These are phyloP conservation scores for Conopomorpha cramerella DNA, from an alignment of 1,140 invertebrate genomes.

Conservation along the genomic window DNA sequence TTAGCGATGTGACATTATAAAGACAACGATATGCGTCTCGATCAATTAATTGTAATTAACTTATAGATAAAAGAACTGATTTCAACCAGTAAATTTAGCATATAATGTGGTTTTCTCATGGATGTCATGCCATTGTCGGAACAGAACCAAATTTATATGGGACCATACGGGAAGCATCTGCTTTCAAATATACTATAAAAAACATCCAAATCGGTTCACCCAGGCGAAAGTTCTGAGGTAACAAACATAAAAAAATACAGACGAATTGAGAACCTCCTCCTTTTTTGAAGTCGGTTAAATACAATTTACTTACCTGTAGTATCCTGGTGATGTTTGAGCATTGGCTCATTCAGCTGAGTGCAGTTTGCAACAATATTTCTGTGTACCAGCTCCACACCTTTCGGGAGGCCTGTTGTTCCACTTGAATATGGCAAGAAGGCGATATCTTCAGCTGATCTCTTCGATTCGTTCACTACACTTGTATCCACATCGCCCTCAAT, in stretches of 20 bases:
- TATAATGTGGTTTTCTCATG: too few relatives aligned
- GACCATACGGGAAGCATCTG: too few relatives aligned
- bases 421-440: conserved; percentile 73
- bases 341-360: conserved; percentile 34
- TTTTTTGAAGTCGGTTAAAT: conserved; percentile 4
- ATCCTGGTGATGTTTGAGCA: conserved; percentile 22
- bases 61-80: background rate
- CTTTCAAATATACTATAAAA: too few relatives aligned
- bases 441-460: conserved; percentile 46
- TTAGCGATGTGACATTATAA: too few relatives aligned
- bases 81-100: too few relatives aligned
- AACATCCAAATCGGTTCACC: too few relatives aligned
- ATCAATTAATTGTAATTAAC: background rate
- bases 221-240: too few relatives aligned
- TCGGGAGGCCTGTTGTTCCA: conserved; percentile 89
- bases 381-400: conserved; percentile 84
- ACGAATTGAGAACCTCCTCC: too few relatives aligned
- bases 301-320: conserved; percentile 27
- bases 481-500: conserved; percentile 49
- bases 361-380: conserved; percentile 64
- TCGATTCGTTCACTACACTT: conserved; percentile 41
- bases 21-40: too few relatives aligned
- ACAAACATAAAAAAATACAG: too few relatives aligned
- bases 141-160: too few relatives aligned
- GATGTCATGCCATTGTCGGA: too few relatives aligned